Conservation (phyloP, 2,797 vertebrate species). For the Antennarius maculatus region DNA sequence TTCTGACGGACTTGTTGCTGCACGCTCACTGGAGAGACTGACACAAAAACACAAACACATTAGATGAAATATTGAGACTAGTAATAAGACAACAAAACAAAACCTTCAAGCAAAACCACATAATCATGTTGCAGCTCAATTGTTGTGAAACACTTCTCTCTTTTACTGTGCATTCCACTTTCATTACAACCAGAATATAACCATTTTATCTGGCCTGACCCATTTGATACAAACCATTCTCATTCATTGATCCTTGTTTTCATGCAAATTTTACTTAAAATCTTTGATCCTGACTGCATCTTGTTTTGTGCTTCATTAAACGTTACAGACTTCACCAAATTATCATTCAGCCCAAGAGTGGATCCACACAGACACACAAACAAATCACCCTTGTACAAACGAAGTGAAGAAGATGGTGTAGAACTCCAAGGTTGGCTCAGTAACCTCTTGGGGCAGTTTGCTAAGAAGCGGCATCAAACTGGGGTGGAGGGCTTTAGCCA, state of each 20-base stretch:
- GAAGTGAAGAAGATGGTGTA: conserved; percentile 88
- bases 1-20: conserved; percentile 85
- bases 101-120: neutral
- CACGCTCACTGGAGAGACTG: conserved; percentile 90
- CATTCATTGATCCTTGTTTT: neutral
- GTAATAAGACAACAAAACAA: neutral
- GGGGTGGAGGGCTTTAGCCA: conserved; percentile 90
- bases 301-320: neutral
- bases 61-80: neutral
- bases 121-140: neutral
- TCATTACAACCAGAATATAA: neutral
- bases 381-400: conserved; percentile 87
- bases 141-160: neutral
- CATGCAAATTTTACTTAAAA: neutral
- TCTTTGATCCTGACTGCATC: neutral
- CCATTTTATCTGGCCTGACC: neutral
- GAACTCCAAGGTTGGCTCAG: conserved; percentile 87
- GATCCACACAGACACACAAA: neutral
- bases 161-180: neutral
- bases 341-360: neutral
- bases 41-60: conserved; percentile 30
- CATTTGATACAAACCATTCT: neutral
- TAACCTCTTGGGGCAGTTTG: conserved; percentile 86
- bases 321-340: neutral
- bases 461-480: conserved; percentile 95